Conservation (phyloP, 2,797 vertebrate genomes). For the Liparis tanakae region DNA sequence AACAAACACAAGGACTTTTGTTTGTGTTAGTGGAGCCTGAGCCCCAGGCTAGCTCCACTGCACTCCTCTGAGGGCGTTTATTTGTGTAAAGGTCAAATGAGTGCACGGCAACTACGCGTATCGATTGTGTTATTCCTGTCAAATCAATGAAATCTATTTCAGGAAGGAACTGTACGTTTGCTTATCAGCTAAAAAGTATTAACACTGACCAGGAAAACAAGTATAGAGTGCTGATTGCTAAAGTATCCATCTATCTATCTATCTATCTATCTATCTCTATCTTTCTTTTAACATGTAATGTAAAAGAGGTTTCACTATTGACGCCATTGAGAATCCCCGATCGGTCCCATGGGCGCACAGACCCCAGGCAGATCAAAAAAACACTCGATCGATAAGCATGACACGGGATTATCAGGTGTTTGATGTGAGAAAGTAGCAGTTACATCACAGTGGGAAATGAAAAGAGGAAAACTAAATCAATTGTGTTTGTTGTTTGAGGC, state of each 20-base stretch:
- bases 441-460: constrained; percentile 33
- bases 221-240: not conserved
- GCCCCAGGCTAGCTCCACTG: constrained; percentile 5
- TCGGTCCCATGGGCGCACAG: constrained; percentile 46
- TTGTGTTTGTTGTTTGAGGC: constrained; percentile 11
- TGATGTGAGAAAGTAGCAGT: constrained; percentile 31
- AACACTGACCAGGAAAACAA: not conserved
- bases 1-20: constrained; percentile 9
- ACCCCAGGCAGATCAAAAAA: constrained; percentile 52
- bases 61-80: constrained; percentile 41
- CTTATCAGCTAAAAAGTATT: constrained; percentile 27
- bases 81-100: constrained; percentile 63
- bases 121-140: constrained; percentile 54
- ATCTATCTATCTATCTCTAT: no score
- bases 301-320: constrained; percentile 14
- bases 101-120: constrained; percentile 40
- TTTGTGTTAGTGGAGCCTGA: constrained; percentile 17
- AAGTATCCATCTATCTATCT: no score
- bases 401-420: constrained; percentile 58
- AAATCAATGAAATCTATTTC: constrained; percentile 56
- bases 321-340: constrained; percentile 55
- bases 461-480: constrained; percentile 17
- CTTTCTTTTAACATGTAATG: not conserved
- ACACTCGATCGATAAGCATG: constrained; percentile 73
- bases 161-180: constrained; percentile 28